These are phyloP conservation scores for Caenorhabditis afra DNA, from an alignment of 2,888 invertebrate genomes.

Conservation along the genomic window DNA sequence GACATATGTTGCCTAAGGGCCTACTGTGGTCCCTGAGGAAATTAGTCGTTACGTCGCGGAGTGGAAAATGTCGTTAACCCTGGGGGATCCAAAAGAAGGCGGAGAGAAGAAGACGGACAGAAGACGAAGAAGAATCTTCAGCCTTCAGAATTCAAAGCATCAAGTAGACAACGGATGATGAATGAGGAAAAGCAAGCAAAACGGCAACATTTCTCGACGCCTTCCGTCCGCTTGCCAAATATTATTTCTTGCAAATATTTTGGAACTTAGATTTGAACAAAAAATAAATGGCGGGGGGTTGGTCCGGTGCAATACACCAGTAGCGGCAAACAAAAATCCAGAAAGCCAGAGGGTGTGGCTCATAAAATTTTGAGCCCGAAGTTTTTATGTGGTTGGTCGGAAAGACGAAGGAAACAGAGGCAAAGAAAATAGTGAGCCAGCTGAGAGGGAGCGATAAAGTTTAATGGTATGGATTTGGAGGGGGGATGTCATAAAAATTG, in stretches of 20 bases:
- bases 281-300: too few relatives aligned
- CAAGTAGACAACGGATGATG: conserved; percentile 30
- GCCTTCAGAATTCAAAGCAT: conserved; percentile 7
- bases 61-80: conserved; percentile 57
- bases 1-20: conserved; percentile 55
- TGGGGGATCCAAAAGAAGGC: conserved; percentile 11
- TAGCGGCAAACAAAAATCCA: conserved; percentile 20
- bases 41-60: conserved; percentile 56
- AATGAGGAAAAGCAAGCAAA: conserved; percentile 18
- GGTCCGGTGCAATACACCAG: too few relatives aligned
- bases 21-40: conserved; percentile 54
- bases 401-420: conserved; percentile 11
- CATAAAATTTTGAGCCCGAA: conserved; percentile 46
- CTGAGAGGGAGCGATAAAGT: conserved; percentile 22
- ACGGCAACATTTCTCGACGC: neutral
- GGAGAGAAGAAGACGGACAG: conserved; percentile 6
- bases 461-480: conserved; percentile 48
- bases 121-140: conserved; percentile 1
- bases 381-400: conserved; percentile 28
- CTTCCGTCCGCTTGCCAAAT: neutral
- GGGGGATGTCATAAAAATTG: conserved; percentile 35
- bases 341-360: conserved; percentile 18
- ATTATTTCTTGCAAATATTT: neutral
- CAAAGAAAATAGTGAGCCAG: conserved; percentile 1
- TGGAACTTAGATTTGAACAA: too few relatives aligned